Evolutionary conservation across 2,888 invertebrate genomes (phyloP).

Genomic region (Drosophila leonis): DNA sequence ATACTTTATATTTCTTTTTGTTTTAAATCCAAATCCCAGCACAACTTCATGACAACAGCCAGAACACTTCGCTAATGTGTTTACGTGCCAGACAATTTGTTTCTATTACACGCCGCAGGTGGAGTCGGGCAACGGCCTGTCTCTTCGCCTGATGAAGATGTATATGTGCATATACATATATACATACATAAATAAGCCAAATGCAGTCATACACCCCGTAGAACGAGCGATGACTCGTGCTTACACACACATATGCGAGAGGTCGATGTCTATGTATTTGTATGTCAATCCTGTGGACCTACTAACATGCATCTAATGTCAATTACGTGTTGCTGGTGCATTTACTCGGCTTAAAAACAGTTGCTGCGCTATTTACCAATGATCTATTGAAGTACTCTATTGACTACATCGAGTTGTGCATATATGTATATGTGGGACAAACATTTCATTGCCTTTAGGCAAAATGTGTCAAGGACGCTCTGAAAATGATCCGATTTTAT

Average conservation of each 20-base stretch:
- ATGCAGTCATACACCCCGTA: constrained; percentile 46
- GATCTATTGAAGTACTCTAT: background rate
- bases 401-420: background rate
- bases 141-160: constrained; percentile 34
- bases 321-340: constrained; percentile 61
- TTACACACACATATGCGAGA: constrained; percentile 7
- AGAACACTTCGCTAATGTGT: constrained; percentile 52
- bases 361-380: constrained; percentile 13
- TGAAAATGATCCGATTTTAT: background rate
- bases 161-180: constrained; percentile 1
- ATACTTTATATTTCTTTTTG: constrained; percentile 11
- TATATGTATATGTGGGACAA: too few relatives aligned
- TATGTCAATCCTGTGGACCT: constrained; percentile 7
- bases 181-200: constrained; percentile 1
- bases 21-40: constrained; percentile 21
- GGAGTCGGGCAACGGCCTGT: constrained; percentile 28
- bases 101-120: constrained; percentile 57
- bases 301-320: constrained; percentile 41
- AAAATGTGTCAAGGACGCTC: too few relatives aligned
- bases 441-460: too few relatives aligned
- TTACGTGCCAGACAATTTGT: constrained; percentile 68
- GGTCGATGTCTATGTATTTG: background rate
- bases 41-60: constrained; percentile 24
- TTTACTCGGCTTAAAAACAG: constrained; percentile 54
- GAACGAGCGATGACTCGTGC: background rate